A percentile compares a stretch with the other conserved stretches of the same genome.
These are phyloP conservation scores for Onychomys torridus DNA, from an alignment of 2,797 vertebrate genomes.

Conservation along the genomic window DNA sequence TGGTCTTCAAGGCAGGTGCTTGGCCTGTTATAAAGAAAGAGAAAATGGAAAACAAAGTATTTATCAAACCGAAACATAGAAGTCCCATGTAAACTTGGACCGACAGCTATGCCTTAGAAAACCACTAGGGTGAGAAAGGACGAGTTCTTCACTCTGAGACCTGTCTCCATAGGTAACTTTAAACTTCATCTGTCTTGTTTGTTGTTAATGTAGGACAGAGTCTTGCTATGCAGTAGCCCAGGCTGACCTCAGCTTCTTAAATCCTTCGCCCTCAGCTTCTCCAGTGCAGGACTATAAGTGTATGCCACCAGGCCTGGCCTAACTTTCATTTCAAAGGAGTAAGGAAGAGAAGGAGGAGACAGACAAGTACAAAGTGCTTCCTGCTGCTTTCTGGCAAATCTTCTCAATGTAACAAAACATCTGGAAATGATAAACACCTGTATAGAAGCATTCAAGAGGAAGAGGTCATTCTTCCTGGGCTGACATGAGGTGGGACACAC, in stretches of 20 bases:
- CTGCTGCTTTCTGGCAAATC: slow-evolving; percentile 24
- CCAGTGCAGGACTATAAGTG: neutral
- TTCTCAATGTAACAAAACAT: neutral
- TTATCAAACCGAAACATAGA: neutral
- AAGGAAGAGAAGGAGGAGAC: neutral
- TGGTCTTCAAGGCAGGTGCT: slow-evolving; percentile 62
- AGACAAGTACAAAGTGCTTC: neutral
- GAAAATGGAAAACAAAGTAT: slow-evolving; percentile 43
- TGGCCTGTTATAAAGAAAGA: slow-evolving; percentile 79
- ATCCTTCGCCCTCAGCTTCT: neutral
- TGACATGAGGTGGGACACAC: neutral
- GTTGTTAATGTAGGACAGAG: no score
- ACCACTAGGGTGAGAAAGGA: neutral
- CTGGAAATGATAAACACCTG: slow-evolving; percentile 31
- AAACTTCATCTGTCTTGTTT: neutral
- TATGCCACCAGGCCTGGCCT: neutral
- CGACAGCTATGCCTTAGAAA: neutral
- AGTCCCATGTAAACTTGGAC: neutral
- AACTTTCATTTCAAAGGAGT: slow-evolving; percentile 10
- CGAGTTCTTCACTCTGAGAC: neutral
- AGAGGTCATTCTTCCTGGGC: neutral
- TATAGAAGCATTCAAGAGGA: neutral
- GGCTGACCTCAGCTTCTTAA: neutral
- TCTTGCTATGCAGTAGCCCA: neutral
- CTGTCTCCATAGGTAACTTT: neutral